Base-by-base conservation (phyloP, 2,797 vertebrate species). In the Myotis findleyi region DNA sequence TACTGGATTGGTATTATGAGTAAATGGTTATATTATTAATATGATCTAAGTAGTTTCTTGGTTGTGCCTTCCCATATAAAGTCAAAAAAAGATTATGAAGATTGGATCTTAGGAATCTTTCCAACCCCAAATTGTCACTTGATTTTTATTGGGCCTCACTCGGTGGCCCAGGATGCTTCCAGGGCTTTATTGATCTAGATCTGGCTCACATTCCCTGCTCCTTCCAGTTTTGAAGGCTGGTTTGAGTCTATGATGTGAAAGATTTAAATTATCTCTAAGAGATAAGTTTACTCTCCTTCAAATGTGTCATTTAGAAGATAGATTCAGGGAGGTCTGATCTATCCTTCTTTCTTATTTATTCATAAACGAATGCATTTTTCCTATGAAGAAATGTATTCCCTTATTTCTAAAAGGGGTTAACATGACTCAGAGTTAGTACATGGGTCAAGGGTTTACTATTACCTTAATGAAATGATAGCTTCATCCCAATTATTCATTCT, bases 251-350 rank as follows among this genome's bases (percentile, higher is more conserved):
- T 27, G 38, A 76, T 55, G 5, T 90, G n/a, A 90, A 88, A 80
- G 68, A 91, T 30, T 93, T 87, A 64, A 81, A 59, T 64, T 72
- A 77, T 47, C 16, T 47, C 83, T 16, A 71, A 49, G 68, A 85
- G 25, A 17, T 59, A 21, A 25, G 41, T 95, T 94, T 75, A 68
- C 2, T 73, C 20, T 87, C 64, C 6, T 86, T 66, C 30, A 49
- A 27, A 66, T 3, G 6, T 44, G 92, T 92, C 73, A 95, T 75
- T 86, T 79, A 84, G 69, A 90, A 87, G 57, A 85, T 21, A 90
- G 21, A 72, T 89, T 84, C 5, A 75, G 13, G 16, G 47, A 51
- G 16, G 41, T 83, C 3, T 59, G 17, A 72, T 82, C 21, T 83
- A 81, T 73, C 16, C 49, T 25, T 68, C 41, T 73, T 92, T 82